Percentiles rank a stretch among this genome's conserved stretches.
phyloP scores from a whole-genome alignment of 2,888 invertebrate genomes.

The Teinopalpus imperialis region DNA sequence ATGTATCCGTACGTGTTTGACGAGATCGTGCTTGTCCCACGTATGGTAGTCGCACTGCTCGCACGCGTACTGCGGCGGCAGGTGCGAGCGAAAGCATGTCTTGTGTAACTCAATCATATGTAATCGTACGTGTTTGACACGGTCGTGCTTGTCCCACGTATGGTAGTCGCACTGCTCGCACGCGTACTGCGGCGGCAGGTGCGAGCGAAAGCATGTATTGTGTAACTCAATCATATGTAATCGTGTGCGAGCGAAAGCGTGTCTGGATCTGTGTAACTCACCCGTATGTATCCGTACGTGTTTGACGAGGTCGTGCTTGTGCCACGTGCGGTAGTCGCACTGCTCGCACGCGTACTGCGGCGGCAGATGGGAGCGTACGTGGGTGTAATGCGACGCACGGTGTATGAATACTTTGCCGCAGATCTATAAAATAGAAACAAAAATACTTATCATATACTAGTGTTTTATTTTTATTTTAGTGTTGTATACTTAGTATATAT shows the following conservation, averaged over 20 bases:
- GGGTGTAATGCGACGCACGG: conserved; percentile 44
- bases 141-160: conserved; percentile 49
- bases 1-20: conserved; percentile 55
- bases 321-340: conserved; percentile 54
- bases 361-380: conserved; percentile 48
- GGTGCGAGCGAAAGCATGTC: conserved; percentile 47
- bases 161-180: conserved; percentile 56
- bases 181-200: conserved; percentile 42
- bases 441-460: no score
- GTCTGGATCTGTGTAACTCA: conserved; percentile 44
- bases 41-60: conserved; percentile 54
- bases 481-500: no score
- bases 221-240: no score
- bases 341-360: conserved; percentile 44
- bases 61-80: conserved; percentile 45
- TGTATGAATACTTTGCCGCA: conserved; percentile 54
- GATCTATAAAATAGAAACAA: no score
- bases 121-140: conserved; percentile 52
- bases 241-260: conserved; percentile 50
- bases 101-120: conserved; percentile 53
- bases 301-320: conserved; percentile 52
- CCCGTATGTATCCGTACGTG: conserved; percentile 57
- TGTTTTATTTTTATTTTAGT: no score
- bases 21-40: conserved; percentile 49
- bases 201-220: conserved; percentile 46